phyloP scores from a whole-genome alignment of 1,140 invertebrate species.

The Pogonognathellus flavescens region DNA sequence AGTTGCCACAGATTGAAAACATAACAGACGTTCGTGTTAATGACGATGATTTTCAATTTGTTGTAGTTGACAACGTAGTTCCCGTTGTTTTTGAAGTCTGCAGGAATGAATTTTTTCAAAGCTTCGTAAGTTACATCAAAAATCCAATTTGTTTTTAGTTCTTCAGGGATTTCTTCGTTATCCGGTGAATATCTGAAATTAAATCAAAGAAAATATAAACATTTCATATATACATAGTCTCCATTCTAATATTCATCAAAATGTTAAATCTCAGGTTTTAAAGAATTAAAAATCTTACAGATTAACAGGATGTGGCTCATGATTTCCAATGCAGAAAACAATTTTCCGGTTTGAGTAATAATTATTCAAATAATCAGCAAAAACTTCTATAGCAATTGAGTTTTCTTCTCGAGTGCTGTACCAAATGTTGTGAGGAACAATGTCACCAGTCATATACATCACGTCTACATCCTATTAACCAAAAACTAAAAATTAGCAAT shows the following conservation, averaged over 20 bases:
- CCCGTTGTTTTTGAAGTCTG: conserved; percentile 70
- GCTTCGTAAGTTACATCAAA: conserved; percentile 69
- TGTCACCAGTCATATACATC: conserved; percentile 88
- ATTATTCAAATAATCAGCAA: conserved; percentile 74
- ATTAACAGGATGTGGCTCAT: conserved; percentile 89
- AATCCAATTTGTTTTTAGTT: conserved; percentile 68
- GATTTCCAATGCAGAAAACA: conserved; percentile 86
- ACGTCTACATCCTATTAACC: conserved; percentile 76
- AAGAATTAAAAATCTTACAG: conserved; percentile 74
- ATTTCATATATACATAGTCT: too few species aligned
- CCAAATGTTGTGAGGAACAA: conserved; percentile 87
- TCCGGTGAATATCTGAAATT: conserved; percentile 53
- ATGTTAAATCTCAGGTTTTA: too few species aligned
- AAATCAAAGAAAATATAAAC: not conserved
- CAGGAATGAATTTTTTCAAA: conserved; percentile 71
- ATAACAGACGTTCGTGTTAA: conserved; percentile 70
- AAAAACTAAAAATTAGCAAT: not conserved
- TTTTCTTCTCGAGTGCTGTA: conserved; percentile 80
- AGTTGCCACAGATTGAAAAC: conserved; percentile 72
- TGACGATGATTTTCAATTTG: conserved; percentile 73
- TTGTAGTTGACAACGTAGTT: conserved; percentile 72
- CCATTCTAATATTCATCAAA: too few species aligned
- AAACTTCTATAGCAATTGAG: conserved; percentile 74
- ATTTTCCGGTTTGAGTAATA: conserved; percentile 78
- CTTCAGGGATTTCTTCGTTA: conserved; percentile 51